Base-by-base conservation (phyloP, 2,797 vertebrate species). In the Mionectes olivaceus region DNA sequence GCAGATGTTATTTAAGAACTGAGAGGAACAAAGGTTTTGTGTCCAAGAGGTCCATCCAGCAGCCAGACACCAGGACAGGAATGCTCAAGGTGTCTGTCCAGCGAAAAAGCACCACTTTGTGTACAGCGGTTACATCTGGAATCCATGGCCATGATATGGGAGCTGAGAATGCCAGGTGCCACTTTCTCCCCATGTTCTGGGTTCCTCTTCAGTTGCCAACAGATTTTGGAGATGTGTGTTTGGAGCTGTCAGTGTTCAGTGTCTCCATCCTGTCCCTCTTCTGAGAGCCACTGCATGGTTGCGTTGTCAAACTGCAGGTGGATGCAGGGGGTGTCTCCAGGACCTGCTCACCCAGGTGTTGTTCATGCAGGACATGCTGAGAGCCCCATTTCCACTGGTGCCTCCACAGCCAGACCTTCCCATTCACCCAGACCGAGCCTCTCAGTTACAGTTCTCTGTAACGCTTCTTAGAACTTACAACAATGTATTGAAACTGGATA, bases 1-100 rank as follows among this genome's bases (percentile, higher is more conserved):
- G 23, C 24, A 61, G 37, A 13, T 60, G 7, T 35, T 77, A 39
- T 2, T 80, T 84, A 22, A 35, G 27, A 71, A 17, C 30, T 57
- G 32, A 16, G 5, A 15, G 19, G 14, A 24, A 11, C 11, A 35
- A 68, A 56, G 12, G 8, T 0, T 3, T 0, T 13, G 10, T 67
- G 25, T 70, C 19, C 10, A 57, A 35, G 55, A 61, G n/a, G 22
- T 65, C 30, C 1, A 0, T 23, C 14, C 19, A 30, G 75, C 49
- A 60, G 28, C 30, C 2, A 2, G 21, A n/a, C 59, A 35, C 13
- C 13, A 9, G 30, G 21, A 16, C 0, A 0, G 39, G 9, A 4
- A 1, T 71, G 30, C 56, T 89, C 19, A 52, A 18, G 35, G 17
- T 57, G 15, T 57, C 22, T 19, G 21, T 75, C 28, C 37, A 76